A percentile compares a stretch with the other conserved stretches of the same genome.
Evolutionary conservation across 2,888 invertebrate genomes (phyloP).

Genomic region (Papilio demoleus): DNA sequence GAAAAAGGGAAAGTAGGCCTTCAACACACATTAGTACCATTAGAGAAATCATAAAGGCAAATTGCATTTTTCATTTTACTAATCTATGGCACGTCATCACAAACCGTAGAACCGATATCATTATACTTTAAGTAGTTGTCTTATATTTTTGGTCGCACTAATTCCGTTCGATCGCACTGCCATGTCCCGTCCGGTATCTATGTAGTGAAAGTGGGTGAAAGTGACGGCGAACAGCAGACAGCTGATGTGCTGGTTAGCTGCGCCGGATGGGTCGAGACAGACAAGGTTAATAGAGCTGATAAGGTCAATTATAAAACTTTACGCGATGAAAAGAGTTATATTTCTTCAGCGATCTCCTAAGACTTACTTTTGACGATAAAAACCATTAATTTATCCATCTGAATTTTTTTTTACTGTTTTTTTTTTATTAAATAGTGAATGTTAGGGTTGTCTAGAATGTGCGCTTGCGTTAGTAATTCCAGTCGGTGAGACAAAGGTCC

Average conservation of each 20-base stretch:
- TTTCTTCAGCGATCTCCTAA: no score
- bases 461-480: constrained; percentile 14
- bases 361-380: no score
- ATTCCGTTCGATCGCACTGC: background rate
- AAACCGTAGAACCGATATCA: no score
- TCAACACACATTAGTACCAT: no score
- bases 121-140: background rate
- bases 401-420: no score
- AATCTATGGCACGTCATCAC: no score
- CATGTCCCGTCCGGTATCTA: constrained; percentile 8
- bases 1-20: no score
- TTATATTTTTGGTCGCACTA: background rate
- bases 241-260: constrained; percentile 21
- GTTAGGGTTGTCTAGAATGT: background rate
- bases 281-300: background rate
- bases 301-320: background rate
- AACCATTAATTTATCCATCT: no score
- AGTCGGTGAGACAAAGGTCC: background rate
- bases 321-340: no score
- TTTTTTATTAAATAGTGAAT: constrained; percentile 1
- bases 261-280: background rate
- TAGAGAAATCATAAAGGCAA: no score
- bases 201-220: constrained; percentile 37
- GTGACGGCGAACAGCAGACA: constrained; percentile 10
- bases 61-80: no score